Percentiles rank a stretch among this genome's conserved stretches.
These are phyloP conservation scores for Drosophila neocordata DNA, from an alignment of 1,140 invertebrate species.

Conservation along the genomic window DNA sequence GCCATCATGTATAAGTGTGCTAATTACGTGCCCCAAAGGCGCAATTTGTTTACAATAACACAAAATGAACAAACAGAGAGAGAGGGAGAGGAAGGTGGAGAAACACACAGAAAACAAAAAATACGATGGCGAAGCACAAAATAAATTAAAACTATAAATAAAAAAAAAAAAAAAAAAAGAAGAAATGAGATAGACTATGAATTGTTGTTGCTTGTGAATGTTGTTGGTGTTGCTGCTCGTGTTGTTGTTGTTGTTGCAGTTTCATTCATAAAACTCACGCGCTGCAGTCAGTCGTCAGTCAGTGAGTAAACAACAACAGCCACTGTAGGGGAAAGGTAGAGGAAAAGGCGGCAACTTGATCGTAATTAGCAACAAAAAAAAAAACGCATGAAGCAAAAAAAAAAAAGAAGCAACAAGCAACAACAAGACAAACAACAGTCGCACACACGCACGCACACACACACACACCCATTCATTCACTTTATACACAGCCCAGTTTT, in stretches of 20 bases:
- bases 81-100: no score
- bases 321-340: background rate
- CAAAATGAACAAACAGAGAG: constrained; percentile 23
- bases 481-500: constrained; percentile 39
- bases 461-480: constrained; percentile 27
- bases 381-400: constrained; percentile 23
- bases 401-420: constrained; percentile 1
- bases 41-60: constrained; percentile 70
- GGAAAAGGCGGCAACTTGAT: constrained; percentile 26
- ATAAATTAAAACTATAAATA: constrained; percentile 76
- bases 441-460: constrained; percentile 6
- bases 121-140: constrained; percentile 49
- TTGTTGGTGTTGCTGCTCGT: background rate
- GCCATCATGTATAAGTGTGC: constrained; percentile 63
- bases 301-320: constrained; percentile 47
- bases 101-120: constrained; percentile 5
- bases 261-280: constrained; percentile 57
- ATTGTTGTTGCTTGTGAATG: background rate
- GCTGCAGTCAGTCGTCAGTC: constrained; percentile 24
- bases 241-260: constrained; percentile 12
- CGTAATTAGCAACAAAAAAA: constrained; percentile 42
- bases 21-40: constrained; percentile 77
- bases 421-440: constrained; percentile 15
- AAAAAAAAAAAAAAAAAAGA: constrained; percentile 24
- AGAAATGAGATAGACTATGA: constrained; percentile 25